phyloP scores from a whole-genome alignment of 2,888 invertebrate species.

The Stenodema calcarata region DNA sequence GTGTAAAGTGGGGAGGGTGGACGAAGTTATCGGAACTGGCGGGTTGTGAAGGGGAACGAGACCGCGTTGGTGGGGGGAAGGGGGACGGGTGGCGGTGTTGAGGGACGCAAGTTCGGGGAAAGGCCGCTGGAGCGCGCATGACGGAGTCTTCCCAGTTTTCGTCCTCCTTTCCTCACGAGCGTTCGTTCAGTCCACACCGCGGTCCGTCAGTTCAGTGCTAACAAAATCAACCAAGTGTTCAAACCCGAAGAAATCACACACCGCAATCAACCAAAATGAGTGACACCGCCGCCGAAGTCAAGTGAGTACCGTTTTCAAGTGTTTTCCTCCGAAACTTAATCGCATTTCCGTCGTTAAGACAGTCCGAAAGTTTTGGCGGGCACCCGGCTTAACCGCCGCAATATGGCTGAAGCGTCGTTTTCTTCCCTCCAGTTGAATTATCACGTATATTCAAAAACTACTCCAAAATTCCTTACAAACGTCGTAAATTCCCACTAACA shows the following conservation, averaged over 20 bases:
- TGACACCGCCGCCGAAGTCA: conserved; percentile 69
- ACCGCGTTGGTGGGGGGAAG: too few species aligned
- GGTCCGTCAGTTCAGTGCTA: conserved; percentile 58
- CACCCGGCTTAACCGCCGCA: conserved; percentile 32
- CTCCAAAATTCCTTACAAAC: too few species aligned
- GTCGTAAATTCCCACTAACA: too few species aligned
- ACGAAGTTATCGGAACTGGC: too few species aligned
- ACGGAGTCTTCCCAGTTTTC: conserved; percentile 36
- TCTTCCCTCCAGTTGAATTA: not conserved
- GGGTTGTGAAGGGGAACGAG: too few species aligned
- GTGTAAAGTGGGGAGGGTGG: too few species aligned
- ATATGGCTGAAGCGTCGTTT: conserved; percentile 53
- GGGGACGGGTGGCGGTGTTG: not conserved
- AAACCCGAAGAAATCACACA: not conserved
- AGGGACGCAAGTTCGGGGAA: not conserved
- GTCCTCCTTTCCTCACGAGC: conserved; percentile 61
- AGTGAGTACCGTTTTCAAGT: conserved; percentile 66
- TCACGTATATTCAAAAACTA: too few species aligned
- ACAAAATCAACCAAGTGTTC: conserved; percentile 61
- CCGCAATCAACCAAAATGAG: conserved; percentile 67
- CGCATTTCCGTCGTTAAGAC: not conserved
- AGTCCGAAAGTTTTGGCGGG: conserved; percentile 43
- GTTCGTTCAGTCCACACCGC: conserved; percentile 44
- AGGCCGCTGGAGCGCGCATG: conserved; percentile 35
- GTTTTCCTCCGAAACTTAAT: not conserved